Percentiles rank a stretch among this genome's conserved stretches.
These are phyloP conservation scores for Euwallacea similis DNA, from an alignment of 1,140 invertebrate species.

Conservation along the genomic window DNA sequence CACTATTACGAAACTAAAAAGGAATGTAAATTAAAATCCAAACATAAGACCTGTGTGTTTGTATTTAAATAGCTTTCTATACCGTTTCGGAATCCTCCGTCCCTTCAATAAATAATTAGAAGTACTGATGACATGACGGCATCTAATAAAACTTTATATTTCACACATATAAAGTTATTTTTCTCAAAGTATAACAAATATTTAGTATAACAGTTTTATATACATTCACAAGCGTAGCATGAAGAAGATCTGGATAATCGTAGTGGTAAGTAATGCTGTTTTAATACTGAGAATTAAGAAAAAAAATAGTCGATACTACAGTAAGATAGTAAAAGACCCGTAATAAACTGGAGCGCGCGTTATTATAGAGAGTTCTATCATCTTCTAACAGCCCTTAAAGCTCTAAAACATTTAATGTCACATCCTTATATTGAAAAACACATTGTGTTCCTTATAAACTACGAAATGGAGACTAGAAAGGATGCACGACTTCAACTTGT, in stretches of 20 bases:
- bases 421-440: slow-evolving; percentile 22
- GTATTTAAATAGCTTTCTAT: too few relatives aligned
- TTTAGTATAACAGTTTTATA: slow-evolving; percentile 42
- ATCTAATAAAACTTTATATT: not conserved
- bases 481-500: slow-evolving; percentile 11
- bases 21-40: slow-evolving; percentile 5
- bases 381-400: slow-evolving; percentile 21
- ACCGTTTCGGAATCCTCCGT: too few relatives aligned
- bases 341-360: slow-evolving; percentile 19
- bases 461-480: slow-evolving; percentile 28
- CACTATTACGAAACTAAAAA: not conserved
- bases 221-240: slow-evolving; percentile 38
- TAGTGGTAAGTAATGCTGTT: not conserved
- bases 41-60: not conserved
- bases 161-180: not conserved
- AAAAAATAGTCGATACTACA: too few relatives aligned
- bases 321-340: slow-evolving; percentile 16
- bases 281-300: too few relatives aligned
- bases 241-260: not conserved
- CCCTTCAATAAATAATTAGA: not conserved
- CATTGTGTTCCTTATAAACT: slow-evolving; percentile 14
- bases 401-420: slow-evolving; percentile 30
- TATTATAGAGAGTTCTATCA: slow-evolving; percentile 5
- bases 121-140: not conserved
- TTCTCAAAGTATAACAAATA: slow-evolving; percentile 39